Conservation (phyloP, 2,888 invertebrate genomes). For the Apamea monoglypha region DNA sequence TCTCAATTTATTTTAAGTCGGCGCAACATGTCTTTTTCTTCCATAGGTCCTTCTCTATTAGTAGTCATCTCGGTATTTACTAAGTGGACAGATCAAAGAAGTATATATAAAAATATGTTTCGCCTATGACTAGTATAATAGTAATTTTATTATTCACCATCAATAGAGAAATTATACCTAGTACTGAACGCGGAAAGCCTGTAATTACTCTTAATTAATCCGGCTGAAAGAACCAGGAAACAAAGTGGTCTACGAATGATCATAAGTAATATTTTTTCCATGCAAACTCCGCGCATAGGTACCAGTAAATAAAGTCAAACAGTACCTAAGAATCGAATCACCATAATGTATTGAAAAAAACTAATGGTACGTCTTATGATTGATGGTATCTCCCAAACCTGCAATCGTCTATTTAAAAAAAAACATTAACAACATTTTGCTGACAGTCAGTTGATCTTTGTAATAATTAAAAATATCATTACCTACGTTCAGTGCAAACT, state of each 20-base stretch:
- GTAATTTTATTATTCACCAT: not conserved
- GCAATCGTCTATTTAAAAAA: not conserved
- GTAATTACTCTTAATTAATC: too few species aligned
- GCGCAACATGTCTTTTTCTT: not conserved
- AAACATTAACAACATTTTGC: not conserved
- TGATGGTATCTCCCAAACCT: not conserved
- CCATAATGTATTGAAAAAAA: not conserved
- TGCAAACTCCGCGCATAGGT: not conserved
- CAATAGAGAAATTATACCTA: not conserved
- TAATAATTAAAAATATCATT: not conserved
- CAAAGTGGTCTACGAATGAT: not conserved
- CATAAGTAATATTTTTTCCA: not conserved
- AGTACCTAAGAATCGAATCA: not conserved
- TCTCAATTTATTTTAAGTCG: not conserved
- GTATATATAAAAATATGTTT: not conserved
- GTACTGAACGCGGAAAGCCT: not conserved
- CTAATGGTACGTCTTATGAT: not conserved
- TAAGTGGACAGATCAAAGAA: not conserved
- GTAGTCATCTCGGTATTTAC: not conserved
- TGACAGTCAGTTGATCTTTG: not conserved
- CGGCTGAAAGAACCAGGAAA: not conserved
- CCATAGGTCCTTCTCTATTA: not conserved
- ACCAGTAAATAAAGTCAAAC: too few species aligned
- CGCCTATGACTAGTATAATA: too few species aligned
- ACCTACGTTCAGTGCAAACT: not conserved